These are phyloP conservation scores for Zaprionus nigranus DNA, from an alignment of 1,140 invertebrate species.

Conservation along the genomic window DNA sequence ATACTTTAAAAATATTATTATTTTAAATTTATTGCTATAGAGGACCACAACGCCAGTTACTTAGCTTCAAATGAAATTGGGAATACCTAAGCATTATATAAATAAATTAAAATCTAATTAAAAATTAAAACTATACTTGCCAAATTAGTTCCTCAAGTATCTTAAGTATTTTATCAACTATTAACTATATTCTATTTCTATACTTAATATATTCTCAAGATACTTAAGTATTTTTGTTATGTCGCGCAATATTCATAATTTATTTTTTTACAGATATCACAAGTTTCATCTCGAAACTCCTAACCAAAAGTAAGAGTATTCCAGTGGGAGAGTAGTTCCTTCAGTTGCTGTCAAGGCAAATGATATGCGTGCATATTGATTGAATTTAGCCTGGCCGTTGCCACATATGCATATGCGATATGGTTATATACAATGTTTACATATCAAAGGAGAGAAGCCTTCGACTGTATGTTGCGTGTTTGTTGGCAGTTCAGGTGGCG, in stretches of 20 bases:
- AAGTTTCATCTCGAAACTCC: too few species aligned
- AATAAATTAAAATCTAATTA: too few species aligned
- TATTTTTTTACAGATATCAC: not conserved
- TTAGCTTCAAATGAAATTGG: too few species aligned
- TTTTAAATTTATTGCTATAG: too few species aligned
- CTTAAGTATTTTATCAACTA: too few species aligned
- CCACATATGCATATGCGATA: conserved; percentile 19
- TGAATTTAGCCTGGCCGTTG: conserved; percentile 57
- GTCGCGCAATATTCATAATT: not conserved
- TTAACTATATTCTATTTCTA: too few species aligned
- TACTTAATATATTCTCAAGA: too few species aligned
- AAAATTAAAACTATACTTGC: too few species aligned
- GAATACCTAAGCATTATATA: too few species aligned
- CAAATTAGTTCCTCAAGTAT: not conserved
- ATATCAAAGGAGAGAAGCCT: conserved; percentile 35
- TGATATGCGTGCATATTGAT: conserved; percentile 60
- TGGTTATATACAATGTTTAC: conserved; percentile 15
- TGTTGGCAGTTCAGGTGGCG: not conserved
- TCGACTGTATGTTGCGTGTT: conserved; percentile 21
- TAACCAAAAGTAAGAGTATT: not conserved
- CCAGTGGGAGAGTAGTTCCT: not conserved
- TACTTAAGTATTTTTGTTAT: not conserved
- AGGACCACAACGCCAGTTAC: too few species aligned
- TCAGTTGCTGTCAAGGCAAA: conserved; percentile 16
- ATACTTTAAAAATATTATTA: too few species aligned